Evolutionary conservation across 2,888 invertebrate species (phyloP).

Genomic region (Nezara viridula): DNA sequence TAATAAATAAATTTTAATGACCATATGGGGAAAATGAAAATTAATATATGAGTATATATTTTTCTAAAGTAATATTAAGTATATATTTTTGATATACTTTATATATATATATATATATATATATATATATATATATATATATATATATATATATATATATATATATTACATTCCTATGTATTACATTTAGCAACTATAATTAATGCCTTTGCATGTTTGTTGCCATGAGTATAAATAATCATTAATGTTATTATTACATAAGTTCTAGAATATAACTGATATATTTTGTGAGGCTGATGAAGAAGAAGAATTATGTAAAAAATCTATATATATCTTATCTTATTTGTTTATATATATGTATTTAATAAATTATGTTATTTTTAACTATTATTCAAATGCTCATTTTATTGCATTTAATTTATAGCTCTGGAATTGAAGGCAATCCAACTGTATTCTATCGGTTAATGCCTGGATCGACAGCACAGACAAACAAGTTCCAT

Average conservation of each 20-base stretch:
- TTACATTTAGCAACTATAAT: background rate
- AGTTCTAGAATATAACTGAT: background rate
- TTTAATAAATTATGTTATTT: background rate
- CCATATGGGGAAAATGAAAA: no score
- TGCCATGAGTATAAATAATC: background rate
- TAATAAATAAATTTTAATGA: no score
- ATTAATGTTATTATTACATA: background rate
- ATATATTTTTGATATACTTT: no score
- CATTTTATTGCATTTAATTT: constrained; percentile 40
- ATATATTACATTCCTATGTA: background rate
- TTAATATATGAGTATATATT: no score
- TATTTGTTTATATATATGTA: background rate
- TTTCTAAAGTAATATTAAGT: no score
- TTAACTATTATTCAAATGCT: background rate
- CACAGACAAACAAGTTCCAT: constrained; percentile 95
- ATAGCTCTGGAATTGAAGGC: constrained; percentile 94
- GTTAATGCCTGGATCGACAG: constrained; percentile 94
- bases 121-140: no score
- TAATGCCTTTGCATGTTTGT: constrained; percentile 7
- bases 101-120: no score
- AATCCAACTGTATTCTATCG: constrained; percentile 97
- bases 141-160: no score
- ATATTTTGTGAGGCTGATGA: background rate
- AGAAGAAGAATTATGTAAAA: background rate
- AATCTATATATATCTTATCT: background rate